These are phyloP conservation scores for Batillaria attramentaria DNA, from an alignment of 1,140 invertebrate species.

Conservation along the genomic window DNA sequence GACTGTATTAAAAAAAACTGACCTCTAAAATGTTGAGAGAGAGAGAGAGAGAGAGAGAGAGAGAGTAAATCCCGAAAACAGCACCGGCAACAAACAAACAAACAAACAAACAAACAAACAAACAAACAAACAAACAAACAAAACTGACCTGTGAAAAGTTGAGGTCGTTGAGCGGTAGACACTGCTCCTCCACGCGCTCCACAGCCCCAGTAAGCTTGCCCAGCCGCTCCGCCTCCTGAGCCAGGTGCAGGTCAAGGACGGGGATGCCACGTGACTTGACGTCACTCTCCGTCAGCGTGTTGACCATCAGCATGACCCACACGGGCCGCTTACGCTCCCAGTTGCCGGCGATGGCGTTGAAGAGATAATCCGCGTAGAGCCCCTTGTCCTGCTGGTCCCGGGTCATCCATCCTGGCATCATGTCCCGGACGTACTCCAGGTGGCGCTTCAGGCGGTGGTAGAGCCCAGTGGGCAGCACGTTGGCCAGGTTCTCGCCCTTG, in stretches of 20 bases:
- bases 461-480: slow-evolving; percentile 73
- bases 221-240: slow-evolving; percentile 74
- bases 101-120: neutral
- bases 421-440: slow-evolving; percentile 72
- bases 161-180: slow-evolving; percentile 75
- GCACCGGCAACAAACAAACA: neutral
- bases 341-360: slow-evolving; percentile 75
- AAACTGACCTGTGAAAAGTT: slow-evolving; percentile 74
- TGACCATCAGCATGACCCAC: slow-evolving; percentile 77
- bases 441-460: slow-evolving; percentile 73
- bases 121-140: neutral
- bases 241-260: slow-evolving; percentile 76
- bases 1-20: no score
- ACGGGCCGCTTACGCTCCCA: slow-evolving; percentile 76
- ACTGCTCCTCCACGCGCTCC: slow-evolving; percentile 76
- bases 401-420: slow-evolving; percentile 74
- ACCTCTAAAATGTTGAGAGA: no score
- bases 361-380: slow-evolving; percentile 74
- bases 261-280: slow-evolving; percentile 75
- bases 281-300: slow-evolving; percentile 75
- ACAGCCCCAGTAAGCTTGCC: slow-evolving; percentile 75
- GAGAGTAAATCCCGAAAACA: neutral
- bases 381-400: slow-evolving; percentile 73
- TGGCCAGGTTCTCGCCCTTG: slow-evolving; percentile 69
- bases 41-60: slow-evolving; percentile 8